Percentiles rank a stretch among this genome's conserved stretches.
Evolutionary conservation across 2,797 vertebrate species (phyloP).

Genomic region (Chloroceryle amazona): DNA sequence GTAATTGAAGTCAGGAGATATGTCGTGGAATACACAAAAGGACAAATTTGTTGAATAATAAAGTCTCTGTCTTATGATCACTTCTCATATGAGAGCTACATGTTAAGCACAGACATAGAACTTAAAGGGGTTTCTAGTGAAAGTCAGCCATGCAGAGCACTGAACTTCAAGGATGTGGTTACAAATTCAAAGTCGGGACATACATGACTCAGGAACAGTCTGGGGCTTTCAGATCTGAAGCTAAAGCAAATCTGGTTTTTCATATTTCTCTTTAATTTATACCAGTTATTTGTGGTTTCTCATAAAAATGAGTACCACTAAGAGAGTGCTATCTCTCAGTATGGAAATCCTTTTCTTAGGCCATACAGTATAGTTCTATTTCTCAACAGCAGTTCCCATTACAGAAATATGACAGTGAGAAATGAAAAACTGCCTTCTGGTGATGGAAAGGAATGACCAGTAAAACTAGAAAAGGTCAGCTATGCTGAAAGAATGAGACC

Average conservation of each 20-base stretch:
- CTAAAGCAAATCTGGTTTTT: neutral
- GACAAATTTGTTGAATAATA: neutral
- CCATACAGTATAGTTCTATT: neutral
- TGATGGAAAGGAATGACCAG: neutral
- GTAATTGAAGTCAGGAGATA: neutral
- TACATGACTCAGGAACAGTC: neutral
- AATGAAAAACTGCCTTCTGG: neutral
- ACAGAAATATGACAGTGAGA: neutral
- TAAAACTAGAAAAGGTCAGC: slow-evolving; percentile 13
- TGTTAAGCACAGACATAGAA: neutral
- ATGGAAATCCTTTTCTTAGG: neutral
- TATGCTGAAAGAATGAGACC: neutral
- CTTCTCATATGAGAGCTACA: neutral
- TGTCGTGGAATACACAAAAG: neutral
- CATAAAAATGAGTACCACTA: neutral
- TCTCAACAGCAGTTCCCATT: neutral
- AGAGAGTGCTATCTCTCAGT: neutral
- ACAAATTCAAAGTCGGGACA: neutral
- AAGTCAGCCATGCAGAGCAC: neutral
- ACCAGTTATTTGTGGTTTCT: neutral
- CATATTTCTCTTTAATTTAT: neutral
- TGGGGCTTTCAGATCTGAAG: neutral
- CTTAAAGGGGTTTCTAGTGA: neutral
- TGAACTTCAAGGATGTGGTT: neutral
- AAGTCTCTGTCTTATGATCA: neutral